These are phyloP conservation scores for Lindbergichthys nudifrons DNA, from an alignment of 2,797 vertebrate species.

Conservation along the genomic window DNA sequence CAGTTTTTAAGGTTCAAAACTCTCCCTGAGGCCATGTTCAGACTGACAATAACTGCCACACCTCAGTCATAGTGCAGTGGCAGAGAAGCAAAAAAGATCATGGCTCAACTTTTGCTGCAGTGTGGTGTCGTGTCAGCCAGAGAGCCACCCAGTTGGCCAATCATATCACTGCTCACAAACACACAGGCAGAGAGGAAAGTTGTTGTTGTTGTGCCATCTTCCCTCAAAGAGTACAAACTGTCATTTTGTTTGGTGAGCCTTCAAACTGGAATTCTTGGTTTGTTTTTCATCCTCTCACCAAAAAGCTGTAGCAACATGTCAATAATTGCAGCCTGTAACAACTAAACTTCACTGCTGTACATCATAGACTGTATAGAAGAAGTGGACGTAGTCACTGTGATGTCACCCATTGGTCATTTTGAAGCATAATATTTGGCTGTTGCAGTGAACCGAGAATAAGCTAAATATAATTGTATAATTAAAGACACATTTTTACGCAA, in stretches of 20 bases:
- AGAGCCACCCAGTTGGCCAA: not conserved
- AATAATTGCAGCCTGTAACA: not conserved
- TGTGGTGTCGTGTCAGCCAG: not conserved
- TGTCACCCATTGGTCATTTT: too few relatives aligned
- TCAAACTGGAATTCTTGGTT: constrained; percentile 1
- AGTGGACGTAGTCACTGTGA: too few relatives aligned
- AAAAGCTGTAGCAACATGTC: too few relatives aligned
- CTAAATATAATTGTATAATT: too few relatives aligned
- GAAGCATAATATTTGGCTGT: too few relatives aligned
- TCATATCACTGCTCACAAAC: not conserved
- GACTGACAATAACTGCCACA: constrained; percentile 21
- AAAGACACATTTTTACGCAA: too few relatives aligned
- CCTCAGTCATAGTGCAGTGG: not conserved
- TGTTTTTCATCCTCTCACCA: not conserved
- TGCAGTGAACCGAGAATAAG: too few relatives aligned
- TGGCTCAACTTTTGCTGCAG: constrained; percentile 8
- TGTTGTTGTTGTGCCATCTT: not conserved
- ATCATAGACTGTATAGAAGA: not conserved
- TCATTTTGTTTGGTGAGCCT: constrained; percentile 4
- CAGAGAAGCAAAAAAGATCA: not conserved
- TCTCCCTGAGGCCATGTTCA: constrained; percentile 29
- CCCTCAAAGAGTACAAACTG: constrained; percentile 1
- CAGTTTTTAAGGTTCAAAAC: constrained; percentile 27
- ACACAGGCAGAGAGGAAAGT: not conserved
- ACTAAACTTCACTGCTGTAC: not conserved